Base-by-base conservation (phyloP, 2,113 vertebrate species). In the Colossoma macropomum region DNA sequence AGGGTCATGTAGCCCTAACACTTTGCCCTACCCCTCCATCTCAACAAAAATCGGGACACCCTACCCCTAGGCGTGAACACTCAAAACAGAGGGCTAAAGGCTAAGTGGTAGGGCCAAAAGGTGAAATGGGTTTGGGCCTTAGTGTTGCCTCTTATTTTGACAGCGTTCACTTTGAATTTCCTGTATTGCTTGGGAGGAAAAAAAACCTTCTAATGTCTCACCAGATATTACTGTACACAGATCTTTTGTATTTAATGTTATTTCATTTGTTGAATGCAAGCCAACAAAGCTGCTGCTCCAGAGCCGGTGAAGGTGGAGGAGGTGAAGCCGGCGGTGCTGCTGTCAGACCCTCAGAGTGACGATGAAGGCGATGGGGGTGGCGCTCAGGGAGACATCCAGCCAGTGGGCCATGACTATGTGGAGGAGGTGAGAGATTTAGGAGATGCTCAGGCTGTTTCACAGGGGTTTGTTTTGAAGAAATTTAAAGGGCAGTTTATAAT, bases 401-500 rank as follows among this genome's bases (percentile, higher is more conserved):
- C 94, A 0, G 93, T 94, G 73, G 95, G 94, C 72, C 93, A 89
- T 0, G 91, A 94, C 87, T 94, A 91, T 0, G 90, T 95, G 19
- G 94, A 96, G 86, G 95, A 96, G 93, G 95, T 95, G 81, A 76
- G 80, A 0, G n/a, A 16, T 52, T 79, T 65, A 7, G 28, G 25
- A n/a, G 6, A 65, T 50, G 23, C 28, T 66, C n/a, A 4, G 32
- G 41, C 30, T 30, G n/a, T 12, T 4, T 50, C 4, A 25, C 23
- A 77, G 23, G 68, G 60, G 41, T 17, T 70, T 76, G 12, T 70
- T 48, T 66, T 45, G 30, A 69, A 25, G 41, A 45, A 28, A 1
- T 16, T 16, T 32, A 30, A 66, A 66, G 27, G 28, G 63, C 63
- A 32, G 63, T 66, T 66, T 19, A 45, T 45, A 45, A 45, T 45